Evolutionary conservation across 2,113 vertebrate species (phyloP).

Genomic region (Austrofundulus limnaeus): DNA sequence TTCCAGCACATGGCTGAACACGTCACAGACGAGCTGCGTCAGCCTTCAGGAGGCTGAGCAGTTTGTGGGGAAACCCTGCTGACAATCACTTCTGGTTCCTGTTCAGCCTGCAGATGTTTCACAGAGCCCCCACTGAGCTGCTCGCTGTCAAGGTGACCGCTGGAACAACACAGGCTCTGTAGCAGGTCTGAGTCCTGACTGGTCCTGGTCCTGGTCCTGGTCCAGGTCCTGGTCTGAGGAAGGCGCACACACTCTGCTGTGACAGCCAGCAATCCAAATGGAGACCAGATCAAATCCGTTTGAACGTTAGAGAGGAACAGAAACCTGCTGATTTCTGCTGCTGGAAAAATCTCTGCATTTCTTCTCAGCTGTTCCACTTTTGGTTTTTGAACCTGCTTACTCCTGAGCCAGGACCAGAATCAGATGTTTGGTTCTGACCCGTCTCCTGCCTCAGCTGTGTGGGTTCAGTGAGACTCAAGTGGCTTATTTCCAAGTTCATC

Average conservation of each 20-base stretch:
- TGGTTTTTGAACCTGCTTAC: slow-evolving; percentile 5
- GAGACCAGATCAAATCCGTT: slow-evolving; percentile 35
- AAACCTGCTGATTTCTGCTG: slow-evolving; percentile 14
- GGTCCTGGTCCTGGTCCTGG: slow-evolving; percentile 2
- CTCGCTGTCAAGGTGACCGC: slow-evolving; percentile 27
- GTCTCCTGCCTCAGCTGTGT: slow-evolving; percentile 24
- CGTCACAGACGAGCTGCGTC: slow-evolving; percentile 20
- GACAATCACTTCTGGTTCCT: slow-evolving; percentile 32
- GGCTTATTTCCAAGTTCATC: slow-evolving; percentile 48
- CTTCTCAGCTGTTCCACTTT: slow-evolving; percentile 8
- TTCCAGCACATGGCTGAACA: neutral
- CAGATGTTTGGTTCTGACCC: neutral
- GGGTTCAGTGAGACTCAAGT: slow-evolving; percentile 29
- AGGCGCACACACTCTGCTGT: slow-evolving; percentile 35
- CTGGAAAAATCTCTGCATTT: neutral
- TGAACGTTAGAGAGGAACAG: slow-evolving; percentile 18
- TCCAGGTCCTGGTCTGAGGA: slow-evolving; percentile 22
- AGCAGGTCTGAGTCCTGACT: neutral
- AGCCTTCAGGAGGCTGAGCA: neutral
- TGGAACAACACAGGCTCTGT: slow-evolving; percentile 11
- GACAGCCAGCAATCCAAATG: slow-evolving; percentile 18
- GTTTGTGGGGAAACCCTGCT: slow-evolving; percentile 39
- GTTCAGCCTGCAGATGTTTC: slow-evolving; percentile 38
- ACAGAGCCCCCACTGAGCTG: slow-evolving; percentile 7
- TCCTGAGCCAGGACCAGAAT: neutral